These are phyloP conservation scores for Podarcis raffonei DNA, from an alignment of 2,113 vertebrate species.

Conservation along the genomic window DNA sequence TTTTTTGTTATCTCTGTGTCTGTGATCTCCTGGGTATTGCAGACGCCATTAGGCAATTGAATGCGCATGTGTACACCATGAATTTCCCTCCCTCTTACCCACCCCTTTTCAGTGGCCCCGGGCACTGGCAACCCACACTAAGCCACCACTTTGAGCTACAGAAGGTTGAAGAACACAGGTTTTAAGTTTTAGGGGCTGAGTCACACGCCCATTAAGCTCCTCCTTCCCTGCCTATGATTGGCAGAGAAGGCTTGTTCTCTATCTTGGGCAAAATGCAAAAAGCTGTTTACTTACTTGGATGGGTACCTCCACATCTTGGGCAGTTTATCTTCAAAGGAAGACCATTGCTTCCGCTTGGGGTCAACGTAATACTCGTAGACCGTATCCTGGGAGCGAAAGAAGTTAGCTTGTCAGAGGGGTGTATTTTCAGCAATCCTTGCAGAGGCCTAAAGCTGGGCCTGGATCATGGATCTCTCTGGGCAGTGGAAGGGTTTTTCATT, in stretches of 20 bases:
- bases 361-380: slow-evolving; percentile 90
- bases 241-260: background rate
- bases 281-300: slow-evolving; percentile 74
- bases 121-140: too few relatives aligned
- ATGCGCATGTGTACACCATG: too few relatives aligned
- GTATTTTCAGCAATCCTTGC: too few relatives aligned
- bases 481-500: background rate
- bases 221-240: background rate
- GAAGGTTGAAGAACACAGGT: background rate
- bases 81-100: too few relatives aligned
- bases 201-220: too few relatives aligned
- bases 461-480: background rate
- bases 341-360: slow-evolving; percentile 83
- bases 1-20: too few relatives aligned
- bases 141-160: background rate
- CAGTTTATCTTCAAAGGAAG: slow-evolving; percentile 85
- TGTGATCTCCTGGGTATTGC: too few relatives aligned
- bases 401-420: background rate
- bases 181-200: too few relatives aligned
- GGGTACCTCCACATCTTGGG: slow-evolving; percentile 85
- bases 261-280: background rate
- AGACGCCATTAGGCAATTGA: too few relatives aligned
- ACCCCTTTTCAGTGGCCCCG: too few relatives aligned
- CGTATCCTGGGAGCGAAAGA: slow-evolving; percentile 77
- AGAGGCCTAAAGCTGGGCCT: background rate